Percentiles rank a stretch among this genome's conserved stretches.
Evolutionary conservation across 2,888 invertebrate genomes (phyloP).

Genomic region (Meliscaeva auricollis): DNA sequence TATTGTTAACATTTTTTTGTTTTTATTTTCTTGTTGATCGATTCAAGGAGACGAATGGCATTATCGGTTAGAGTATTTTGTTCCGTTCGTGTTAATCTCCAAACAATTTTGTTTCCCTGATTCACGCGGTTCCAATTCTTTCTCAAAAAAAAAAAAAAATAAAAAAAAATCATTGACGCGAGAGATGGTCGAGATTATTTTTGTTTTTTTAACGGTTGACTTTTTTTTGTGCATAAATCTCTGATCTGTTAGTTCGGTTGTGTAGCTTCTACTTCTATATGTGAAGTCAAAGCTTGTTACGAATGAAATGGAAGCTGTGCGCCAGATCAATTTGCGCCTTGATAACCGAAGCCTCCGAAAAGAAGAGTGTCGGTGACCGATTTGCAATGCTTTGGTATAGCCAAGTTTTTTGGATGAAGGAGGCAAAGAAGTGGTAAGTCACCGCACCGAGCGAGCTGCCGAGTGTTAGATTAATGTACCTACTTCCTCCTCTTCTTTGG

Average conservation of each 20-base stretch:
- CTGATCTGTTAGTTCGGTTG: slow-evolving; percentile 48
- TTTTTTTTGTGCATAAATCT: slow-evolving; percentile 71
- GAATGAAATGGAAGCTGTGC: slow-evolving; percentile 60
- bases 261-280: background rate
- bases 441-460: too few species aligned
- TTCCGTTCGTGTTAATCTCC: slow-evolving; percentile 72
- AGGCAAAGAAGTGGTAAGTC: slow-evolving; percentile 19
- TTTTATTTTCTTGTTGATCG: slow-evolving; percentile 48
- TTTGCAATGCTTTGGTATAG: slow-evolving; percentile 53
- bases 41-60: slow-evolving; percentile 51
- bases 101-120: slow-evolving; percentile 58
- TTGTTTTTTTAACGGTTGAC: slow-evolving; percentile 65
- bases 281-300: background rate
- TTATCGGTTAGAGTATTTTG: slow-evolving; percentile 62
- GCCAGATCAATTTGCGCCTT: slow-evolving; percentile 72
- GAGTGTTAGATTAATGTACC: slow-evolving; percentile 64
- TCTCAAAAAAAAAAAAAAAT: background rate
- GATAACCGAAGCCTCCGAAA: slow-evolving; percentile 66
- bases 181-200: slow-evolving; percentile 43
- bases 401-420: background rate
- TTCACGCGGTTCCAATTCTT: slow-evolving; percentile 18
- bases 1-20: background rate
- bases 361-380: slow-evolving; percentile 71
- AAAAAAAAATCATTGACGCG: slow-evolving; percentile 11
- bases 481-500: background rate